Conservation (phyloP, 2,888 invertebrate species). For the Scaptomyza flava region DNA sequence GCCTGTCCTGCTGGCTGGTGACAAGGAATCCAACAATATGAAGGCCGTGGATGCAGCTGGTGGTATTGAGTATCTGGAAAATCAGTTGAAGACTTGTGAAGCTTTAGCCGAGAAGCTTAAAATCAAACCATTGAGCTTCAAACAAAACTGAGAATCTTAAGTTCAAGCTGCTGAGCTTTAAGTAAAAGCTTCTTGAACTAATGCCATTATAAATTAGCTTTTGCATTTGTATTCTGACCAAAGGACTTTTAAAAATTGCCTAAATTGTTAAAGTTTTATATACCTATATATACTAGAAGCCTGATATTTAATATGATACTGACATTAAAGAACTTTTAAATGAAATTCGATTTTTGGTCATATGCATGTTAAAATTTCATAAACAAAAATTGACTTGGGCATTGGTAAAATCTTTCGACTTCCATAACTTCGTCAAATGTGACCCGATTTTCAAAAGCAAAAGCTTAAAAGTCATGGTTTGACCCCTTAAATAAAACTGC, state of each 20-base stretch:
- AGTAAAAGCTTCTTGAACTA: conserved; percentile 16
- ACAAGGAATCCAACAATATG: conserved; percentile 91
- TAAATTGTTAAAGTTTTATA: conserved; percentile 32
- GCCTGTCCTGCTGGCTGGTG: conserved; percentile 93
- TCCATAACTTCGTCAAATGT: no score
- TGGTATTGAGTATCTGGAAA: conserved; percentile 91
- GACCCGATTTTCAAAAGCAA: no score
- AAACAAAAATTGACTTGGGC: no score
- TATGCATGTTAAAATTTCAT: no score
- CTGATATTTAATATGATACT: conserved; percentile 16
- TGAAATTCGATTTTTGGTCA: no score
- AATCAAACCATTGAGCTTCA: conserved; percentile 84
- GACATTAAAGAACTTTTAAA: not conserved
- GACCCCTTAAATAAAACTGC: no score
- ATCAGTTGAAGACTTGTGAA: conserved; percentile 89
- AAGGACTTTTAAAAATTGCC: conserved; percentile 58
- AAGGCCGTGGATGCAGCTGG: conserved; percentile 88
- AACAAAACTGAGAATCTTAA: conserved; percentile 11
- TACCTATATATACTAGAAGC: conserved; percentile 10
- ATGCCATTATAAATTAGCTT: conserved; percentile 38
- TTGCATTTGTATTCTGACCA: conserved; percentile 66
- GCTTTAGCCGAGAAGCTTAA: conserved; percentile 86
- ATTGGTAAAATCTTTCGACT: no score
- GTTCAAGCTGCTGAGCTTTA: conserved; percentile 60
- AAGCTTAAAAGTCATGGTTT: no score